A percentile compares a stretch with the other conserved stretches of the same genome.
These are phyloP conservation scores for Ceratina australensis DNA, from an alignment of 1,140 invertebrate species.

Conservation along the genomic window DNA sequence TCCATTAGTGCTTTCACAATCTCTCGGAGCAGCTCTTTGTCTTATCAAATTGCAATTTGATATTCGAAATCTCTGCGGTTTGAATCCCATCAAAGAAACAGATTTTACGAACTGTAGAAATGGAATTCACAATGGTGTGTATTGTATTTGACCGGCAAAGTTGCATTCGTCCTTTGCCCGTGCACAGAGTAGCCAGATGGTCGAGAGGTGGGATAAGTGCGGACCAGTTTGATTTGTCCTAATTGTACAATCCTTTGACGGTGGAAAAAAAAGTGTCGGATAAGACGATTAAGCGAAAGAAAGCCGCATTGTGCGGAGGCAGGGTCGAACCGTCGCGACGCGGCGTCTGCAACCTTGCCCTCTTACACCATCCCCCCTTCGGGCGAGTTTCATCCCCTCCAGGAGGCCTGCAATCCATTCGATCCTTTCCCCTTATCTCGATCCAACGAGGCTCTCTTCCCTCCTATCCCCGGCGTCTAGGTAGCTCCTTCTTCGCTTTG, in stretches of 20 bases:
- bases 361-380: slow-evolving; percentile 8
- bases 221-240: too few relatives aligned
- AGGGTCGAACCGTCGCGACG: neutral
- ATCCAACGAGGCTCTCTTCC: slow-evolving; percentile 26
- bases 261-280: neutral
- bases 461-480: slow-evolving; percentile 19
- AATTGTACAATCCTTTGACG: too few relatives aligned
- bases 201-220: too few relatives aligned
- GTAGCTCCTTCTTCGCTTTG: slow-evolving; percentile 44
- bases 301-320: neutral
- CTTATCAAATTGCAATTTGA: too few relatives aligned
- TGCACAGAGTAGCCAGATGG: too few relatives aligned
- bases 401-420: slow-evolving; percentile 12
- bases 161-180: too few relatives aligned
- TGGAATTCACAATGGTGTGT: too few relatives aligned
- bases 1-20: neutral
- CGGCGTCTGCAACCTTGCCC: slow-evolving; percentile 39
- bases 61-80: too few relatives aligned
- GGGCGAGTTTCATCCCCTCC: slow-evolving; percentile 28
- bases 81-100: too few relatives aligned
- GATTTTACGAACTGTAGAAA: too few relatives aligned
- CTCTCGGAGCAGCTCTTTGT: too few relatives aligned
- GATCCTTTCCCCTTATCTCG: slow-evolving; percentile 48
- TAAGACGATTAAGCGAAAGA: neutral
- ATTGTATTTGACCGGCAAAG: too few relatives aligned